phyloP scores from a whole-genome alignment of 2,888 invertebrate species.

The Carabus problematicus region DNA sequence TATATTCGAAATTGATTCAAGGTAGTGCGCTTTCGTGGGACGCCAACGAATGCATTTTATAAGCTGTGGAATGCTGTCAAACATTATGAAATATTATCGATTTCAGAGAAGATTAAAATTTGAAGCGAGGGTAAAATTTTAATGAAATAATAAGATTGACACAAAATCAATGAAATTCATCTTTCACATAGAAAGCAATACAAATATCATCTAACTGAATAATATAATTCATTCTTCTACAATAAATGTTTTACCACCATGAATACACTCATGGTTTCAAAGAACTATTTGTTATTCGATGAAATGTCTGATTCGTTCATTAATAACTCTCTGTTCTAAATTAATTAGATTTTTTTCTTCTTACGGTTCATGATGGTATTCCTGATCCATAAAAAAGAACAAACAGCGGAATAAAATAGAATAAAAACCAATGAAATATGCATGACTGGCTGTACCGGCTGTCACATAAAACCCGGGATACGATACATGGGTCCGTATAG shows the following conservation, averaged over 20 bases:
- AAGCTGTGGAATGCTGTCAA: conserved; percentile 11
- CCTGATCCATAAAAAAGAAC: conserved; percentile 26
- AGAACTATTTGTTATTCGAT: too few relatives aligned
- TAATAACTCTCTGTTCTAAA: too few relatives aligned
- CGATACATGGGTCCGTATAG: conserved; percentile 11
- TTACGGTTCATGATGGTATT: too few relatives aligned
- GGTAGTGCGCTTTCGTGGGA: too few relatives aligned
- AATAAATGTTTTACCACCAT: too few relatives aligned
- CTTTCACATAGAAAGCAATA: too few relatives aligned
- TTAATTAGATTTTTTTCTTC: too few relatives aligned
- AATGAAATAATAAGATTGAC: conserved; percentile 25
- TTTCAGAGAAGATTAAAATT: conserved; percentile 18
- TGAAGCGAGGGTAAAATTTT: conserved; percentile 26
- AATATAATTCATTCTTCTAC: too few relatives aligned
- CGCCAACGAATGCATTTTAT: background rate
- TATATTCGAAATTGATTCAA: conserved; percentile 11
- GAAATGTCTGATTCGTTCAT: too few relatives aligned
- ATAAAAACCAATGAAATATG: conserved; percentile 38
- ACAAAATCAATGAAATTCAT: conserved; percentile 25
- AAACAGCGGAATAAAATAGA: conserved; percentile 31
- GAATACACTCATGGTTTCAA: too few relatives aligned
- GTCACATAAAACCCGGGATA: conserved; percentile 13
- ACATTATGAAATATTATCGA: conserved; percentile 21
- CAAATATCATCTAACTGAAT: too few relatives aligned
- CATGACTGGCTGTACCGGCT: conserved; percentile 33